Evolutionary conservation across 2,888 invertebrate species (phyloP).

Genomic region (Rhagium mordax): DNA sequence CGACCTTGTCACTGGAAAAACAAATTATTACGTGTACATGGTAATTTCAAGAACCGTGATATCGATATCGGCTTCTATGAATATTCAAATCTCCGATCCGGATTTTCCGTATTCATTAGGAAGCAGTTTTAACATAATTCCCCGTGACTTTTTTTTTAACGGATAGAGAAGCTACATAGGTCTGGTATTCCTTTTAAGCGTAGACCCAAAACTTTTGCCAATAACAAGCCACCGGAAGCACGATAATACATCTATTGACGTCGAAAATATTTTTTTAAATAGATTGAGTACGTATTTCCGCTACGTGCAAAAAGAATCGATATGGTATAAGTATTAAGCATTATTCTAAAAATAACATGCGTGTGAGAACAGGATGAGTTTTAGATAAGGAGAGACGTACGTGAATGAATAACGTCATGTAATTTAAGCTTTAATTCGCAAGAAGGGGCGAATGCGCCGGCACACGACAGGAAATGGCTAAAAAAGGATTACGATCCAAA

Average conservation of each 20-base stretch:
- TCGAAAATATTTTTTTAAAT: constrained; percentile 8
- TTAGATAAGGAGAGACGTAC: background rate
- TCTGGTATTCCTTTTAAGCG: background rate
- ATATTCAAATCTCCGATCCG: background rate
- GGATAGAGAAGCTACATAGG: background rate
- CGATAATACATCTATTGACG: constrained; percentile 17
- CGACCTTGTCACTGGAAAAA: constrained; percentile 49
- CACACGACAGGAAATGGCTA: constrained; percentile 37
- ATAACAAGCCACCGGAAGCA: background rate
- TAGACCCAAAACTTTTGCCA: background rate
- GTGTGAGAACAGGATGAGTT: constrained; percentile 7
- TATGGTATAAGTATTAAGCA: constrained; percentile 3
- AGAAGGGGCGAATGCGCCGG: constrained; percentile 11
- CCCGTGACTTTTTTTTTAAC: background rate
- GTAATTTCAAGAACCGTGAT: constrained; percentile 46
- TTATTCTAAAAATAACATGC: constrained; percentile 18
- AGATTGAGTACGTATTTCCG: constrained; percentile 23
- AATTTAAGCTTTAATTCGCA: constrained; percentile 29
- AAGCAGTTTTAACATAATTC: too few species aligned
- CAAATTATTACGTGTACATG: constrained; percentile 46
- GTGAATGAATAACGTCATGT: constrained; percentile 20
- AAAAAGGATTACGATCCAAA: constrained; percentile 32
- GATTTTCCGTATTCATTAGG: background rate
- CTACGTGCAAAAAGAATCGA: constrained; percentile 31
- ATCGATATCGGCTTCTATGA: constrained; percentile 22